These are phyloP conservation scores for Amniataba percoides DNA, from an alignment of 2,797 vertebrate species.

Conservation along the genomic window DNA sequence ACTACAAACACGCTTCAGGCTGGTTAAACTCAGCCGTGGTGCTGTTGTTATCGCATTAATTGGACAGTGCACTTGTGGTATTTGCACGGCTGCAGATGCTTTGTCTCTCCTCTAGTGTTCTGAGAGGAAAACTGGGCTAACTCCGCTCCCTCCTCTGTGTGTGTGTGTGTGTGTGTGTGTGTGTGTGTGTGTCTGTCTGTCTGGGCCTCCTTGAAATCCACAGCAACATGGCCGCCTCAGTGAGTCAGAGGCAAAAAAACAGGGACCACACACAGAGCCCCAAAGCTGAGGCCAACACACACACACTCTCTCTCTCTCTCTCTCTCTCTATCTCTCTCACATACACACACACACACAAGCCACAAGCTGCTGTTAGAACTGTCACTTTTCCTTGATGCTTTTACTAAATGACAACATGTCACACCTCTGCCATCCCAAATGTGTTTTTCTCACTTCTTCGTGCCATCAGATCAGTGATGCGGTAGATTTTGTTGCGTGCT, in stretches of 20 bases:
- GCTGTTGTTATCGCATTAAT: constrained; percentile 53
- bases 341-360: constrained; percentile 19
- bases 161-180: constrained; percentile 40
- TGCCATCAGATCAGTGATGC: neutral
- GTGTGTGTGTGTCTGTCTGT: constrained; percentile 39
- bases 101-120: constrained; percentile 58
- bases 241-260: constrained; percentile 73
- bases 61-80: constrained; percentile 58
- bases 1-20: neutral
- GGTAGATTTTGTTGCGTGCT: neutral
- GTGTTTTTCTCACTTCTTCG: constrained; percentile 2
- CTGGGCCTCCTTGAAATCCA: constrained; percentile 77
- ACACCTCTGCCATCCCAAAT: neutral
- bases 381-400: constrained; percentile 28
- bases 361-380: constrained; percentile 24
- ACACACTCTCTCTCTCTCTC: constrained; percentile 46
- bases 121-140: constrained; percentile 58
- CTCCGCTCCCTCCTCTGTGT: constrained; percentile 43
- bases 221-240: constrained; percentile 77
- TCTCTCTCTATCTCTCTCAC: constrained; percentile 36
- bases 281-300: constrained; percentile 41
- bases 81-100: constrained; percentile 56
- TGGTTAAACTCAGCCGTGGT: neutral
- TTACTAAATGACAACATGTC: constrained; percentile 24
- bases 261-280: constrained; percentile 84